Base-by-base conservation (phyloP, 1,140 invertebrate species). In the Argopecten irradians region DNA sequence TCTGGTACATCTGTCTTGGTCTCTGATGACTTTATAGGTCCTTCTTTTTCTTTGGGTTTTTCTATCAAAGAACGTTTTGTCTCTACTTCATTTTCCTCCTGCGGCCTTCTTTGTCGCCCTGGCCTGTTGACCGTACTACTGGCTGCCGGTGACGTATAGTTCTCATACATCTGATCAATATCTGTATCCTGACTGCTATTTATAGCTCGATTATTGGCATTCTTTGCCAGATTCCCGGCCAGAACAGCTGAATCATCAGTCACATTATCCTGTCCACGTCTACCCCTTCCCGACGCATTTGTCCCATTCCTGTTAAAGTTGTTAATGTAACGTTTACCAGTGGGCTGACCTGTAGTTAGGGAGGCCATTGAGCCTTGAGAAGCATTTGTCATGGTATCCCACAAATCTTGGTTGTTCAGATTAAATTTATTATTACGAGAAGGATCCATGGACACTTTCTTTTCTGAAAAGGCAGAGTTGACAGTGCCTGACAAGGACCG, bases 341-440 rank as follows among this genome's bases (percentile, higher is more conserved):
- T 71, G 1, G 55, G 55, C 55, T 71, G 19, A 5, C 55, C 55
- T 16, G 55, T 71, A 28, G 55, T 71, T 5, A 71, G 55, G 55
- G 55, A 71, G 5, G 55, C 55, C 14, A 71, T 71, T n/a, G 55
- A 71, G 16, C 55, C 28, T 28, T 71, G 55, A 7, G 55, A 71
- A 22, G 87, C 84, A 71, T 88, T 83, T 35, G 87, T 88, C 43
- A 88, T 35, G 3, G 82, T 35, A 32, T 83, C 83, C 87, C 87
- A 88, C 41, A 88, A 43, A 11, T 71, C 82, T 82, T 88, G 84
- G 34, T 90, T 85, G n/a, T 90, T 87, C 34, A 87, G 39, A 39
- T 89, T 82, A 86, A 89, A 86, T n/a, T 89, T 87, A 34, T 87
- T 87, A 32, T 83, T 87, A 46, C 39, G 86, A 46, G 86, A 84